Conservation (phyloP, 2,888 invertebrate species). For the Ptychoptera albimana region DNA sequence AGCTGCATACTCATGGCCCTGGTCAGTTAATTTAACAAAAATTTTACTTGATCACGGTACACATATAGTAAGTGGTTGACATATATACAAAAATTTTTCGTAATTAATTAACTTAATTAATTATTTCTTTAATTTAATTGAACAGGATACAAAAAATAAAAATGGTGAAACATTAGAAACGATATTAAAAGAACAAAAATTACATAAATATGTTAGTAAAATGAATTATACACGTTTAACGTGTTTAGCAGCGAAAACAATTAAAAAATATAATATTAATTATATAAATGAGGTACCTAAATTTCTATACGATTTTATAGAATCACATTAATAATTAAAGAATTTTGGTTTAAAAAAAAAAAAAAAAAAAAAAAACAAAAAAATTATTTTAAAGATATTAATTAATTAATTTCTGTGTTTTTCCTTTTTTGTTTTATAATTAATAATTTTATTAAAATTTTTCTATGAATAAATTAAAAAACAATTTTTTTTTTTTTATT, state of each 20-base stretch:
- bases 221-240: conserved; percentile 64
- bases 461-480: too few relatives aligned
- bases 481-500: too few relatives aligned
- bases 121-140: not conserved
- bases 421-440: too few relatives aligned
- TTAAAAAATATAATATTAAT: conserved; percentile 52
- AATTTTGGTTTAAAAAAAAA: not conserved
- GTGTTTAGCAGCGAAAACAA: conserved; percentile 72
- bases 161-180: conserved; percentile 60
- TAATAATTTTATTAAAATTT: too few relatives aligned
- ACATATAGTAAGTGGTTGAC: conserved; percentile 22
- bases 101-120: not conserved
- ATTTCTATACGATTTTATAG: conserved; percentile 33
- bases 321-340: conserved; percentile 19
- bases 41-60: conserved; percentile 65
- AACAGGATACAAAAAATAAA: conserved; percentile 47
- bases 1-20: conserved; percentile 56
- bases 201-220: conserved; percentile 54
- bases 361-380: not conserved
- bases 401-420: too few relatives aligned
- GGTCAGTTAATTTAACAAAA: conserved; percentile 52
- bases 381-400: too few relatives aligned
- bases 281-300: conserved; percentile 41
- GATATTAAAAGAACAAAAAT: conserved; percentile 44
- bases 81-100: not conserved